phyloP scores from a whole-genome alignment of 2,888 invertebrate species.

The Metallyticus violacea region DNA sequence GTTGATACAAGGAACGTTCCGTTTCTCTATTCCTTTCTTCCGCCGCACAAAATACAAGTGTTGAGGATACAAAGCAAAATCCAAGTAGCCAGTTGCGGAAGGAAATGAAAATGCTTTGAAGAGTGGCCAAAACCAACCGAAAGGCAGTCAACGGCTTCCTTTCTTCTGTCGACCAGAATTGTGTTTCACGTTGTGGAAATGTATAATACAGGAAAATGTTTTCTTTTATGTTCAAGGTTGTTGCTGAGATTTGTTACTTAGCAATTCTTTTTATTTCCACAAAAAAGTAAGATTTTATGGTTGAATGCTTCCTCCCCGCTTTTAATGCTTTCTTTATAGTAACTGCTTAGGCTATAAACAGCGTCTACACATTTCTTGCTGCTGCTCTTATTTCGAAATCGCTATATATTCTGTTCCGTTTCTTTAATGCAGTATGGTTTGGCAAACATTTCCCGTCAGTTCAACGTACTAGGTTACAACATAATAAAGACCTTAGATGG shows the following conservation, averaged over 20 bases:
- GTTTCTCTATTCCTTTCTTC: neutral
- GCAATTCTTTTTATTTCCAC: neutral
- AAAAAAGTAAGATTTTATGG: neutral
- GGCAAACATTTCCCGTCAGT: neutral
- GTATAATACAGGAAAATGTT: neutral
- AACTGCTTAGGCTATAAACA: neutral
- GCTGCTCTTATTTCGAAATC: no score
- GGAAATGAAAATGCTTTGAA: neutral
- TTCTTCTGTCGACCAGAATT: neutral
- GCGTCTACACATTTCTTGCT: neutral
- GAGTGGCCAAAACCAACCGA: neutral
- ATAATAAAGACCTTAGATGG: no score
- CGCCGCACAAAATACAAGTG: neutral
- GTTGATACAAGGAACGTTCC: neutral
- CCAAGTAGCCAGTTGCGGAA: neutral
- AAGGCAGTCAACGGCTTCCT: neutral
- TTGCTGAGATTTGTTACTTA: no score
- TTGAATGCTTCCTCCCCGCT: neutral
- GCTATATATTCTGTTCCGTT: no score
- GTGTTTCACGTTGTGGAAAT: neutral
- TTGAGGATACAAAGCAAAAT: neutral
- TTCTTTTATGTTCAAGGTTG: neutral
- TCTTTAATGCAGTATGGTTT: neutral
- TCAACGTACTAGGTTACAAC: no score
- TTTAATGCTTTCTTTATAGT: neutral